These are phyloP conservation scores for Cetoscarus ocellatus DNA, from an alignment of 2,797 vertebrate species.

Conservation along the genomic window DNA sequence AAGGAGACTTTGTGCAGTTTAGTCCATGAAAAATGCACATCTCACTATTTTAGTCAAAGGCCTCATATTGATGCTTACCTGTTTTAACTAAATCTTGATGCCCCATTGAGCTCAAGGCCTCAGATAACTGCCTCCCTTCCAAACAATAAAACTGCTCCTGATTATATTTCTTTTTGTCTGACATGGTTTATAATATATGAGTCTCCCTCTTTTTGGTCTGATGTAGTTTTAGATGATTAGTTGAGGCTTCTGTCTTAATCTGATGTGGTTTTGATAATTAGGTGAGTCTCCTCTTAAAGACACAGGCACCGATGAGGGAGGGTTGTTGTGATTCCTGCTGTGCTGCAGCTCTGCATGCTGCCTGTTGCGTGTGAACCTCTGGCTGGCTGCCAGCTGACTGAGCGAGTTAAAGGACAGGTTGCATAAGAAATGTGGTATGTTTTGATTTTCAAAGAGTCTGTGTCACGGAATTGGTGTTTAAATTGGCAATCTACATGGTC, in stretches of 20 bases:
- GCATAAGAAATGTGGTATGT: constrained; percentile 70
- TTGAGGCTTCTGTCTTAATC: constrained; percentile 30
- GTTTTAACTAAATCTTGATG: too few species aligned
- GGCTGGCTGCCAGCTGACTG: constrained; percentile 73
- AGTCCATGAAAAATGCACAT: too few species aligned
- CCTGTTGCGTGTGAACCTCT: constrained; percentile 83
- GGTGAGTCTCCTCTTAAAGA: constrained; percentile 44
- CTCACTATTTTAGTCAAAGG: too few species aligned
- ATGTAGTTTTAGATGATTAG: constrained; percentile 42
- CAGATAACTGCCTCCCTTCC: too few species aligned
- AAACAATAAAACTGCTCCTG: too few species aligned
- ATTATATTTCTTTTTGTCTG: too few species aligned
- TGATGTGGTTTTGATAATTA: constrained; percentile 42
- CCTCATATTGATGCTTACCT: too few species aligned
- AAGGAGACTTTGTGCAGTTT: too few species aligned
- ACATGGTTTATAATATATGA: too few species aligned
- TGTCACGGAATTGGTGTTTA: constrained; percentile 64
- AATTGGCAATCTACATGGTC: constrained; percentile 39
- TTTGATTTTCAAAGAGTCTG: constrained; percentile 62
- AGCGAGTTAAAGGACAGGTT: constrained; percentile 68
- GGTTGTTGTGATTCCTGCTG: constrained; percentile 61
- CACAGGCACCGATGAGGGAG: constrained; percentile 59
- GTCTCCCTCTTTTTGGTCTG: constrained; percentile 15
- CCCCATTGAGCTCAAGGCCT: too few species aligned
- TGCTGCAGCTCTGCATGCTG: constrained; percentile 65